Evolutionary conservation across 2,888 invertebrate species (phyloP), one percentile per base, ranked within the genome.

Genomic region (Ceraclea dissimilis): DNA sequence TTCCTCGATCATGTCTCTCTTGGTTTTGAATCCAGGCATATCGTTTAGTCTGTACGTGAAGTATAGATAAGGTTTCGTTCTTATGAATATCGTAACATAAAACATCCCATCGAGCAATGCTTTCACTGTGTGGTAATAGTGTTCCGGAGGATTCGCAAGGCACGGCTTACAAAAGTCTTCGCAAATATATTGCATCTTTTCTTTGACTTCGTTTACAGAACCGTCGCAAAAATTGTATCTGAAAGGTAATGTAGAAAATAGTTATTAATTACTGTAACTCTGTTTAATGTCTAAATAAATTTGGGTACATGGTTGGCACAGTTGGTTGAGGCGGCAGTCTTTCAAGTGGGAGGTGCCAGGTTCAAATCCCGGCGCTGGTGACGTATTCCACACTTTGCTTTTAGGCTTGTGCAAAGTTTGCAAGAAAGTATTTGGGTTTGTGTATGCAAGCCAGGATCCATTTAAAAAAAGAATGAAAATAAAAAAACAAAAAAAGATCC

Each of bases 221-320:
- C 76, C 75, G 2, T 80, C 79, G 66, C 88, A 88, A 2, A 89
- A 73, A 67, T 89, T 89, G 68, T 83, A 89, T 63, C 88, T 85
- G 68, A 44, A 70, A 61, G 26, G 5, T 6, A 26, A n/a, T n/a
- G n/a, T n/a, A n/a, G n/a, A n/a, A n/a, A n/a, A n/a, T n/a, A n/a
- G n/a, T n/a, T n/a, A n/a, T n/a, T n/a, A n/a, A n/a, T n/a, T n/a
- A n/a, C n/a, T n/a, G n/a, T n/a, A n/a, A n/a, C n/a, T 16, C n/a
- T n/a, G n/a, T 8, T 4, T 8, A 39, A 8, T 13, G 4, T 39
- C 13, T 39, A 5, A 13, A 39, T 4, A 13, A 8, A 39, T 8
- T 8, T 8, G 13, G 39, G 5, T 17, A 19, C n/a, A n/a, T n/a
- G n/a, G n/a, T n/a, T n/a, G n/a, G n/a, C n/a, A n/a, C n/a, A n/a